Evolutionary conservation across 2,113 vertebrate species (phyloP), one percentile per base, ranked within the genome.

Genomic region (Charina bottae): DNA sequence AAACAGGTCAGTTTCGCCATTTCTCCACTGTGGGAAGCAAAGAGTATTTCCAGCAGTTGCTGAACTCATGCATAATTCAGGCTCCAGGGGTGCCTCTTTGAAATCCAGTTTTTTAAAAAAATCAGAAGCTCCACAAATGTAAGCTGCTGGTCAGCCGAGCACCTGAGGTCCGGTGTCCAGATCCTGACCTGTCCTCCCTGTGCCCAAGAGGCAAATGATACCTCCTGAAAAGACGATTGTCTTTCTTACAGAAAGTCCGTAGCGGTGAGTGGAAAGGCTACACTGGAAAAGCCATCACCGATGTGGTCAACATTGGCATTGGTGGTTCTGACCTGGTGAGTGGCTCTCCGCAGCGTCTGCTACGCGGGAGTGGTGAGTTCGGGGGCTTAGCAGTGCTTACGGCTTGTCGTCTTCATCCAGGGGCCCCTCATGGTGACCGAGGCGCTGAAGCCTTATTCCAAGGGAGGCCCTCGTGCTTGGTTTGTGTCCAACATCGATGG

Each of bases 401-500:
- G 15, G 1, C 60, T 55, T 0, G 72, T 23, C 33, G 4, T 49
- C 94, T 93, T 49, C 90, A 0, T 87, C 1, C 59, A 99, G 99
- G 99, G 99, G 26, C 99, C 99, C 62, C 96, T 99, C 96, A 99
- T 99, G 99, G 99, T 99, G 90, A 99, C 99, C 0, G 99, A 99
- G 97, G 98, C 99, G 2, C 97, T 99, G 91, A 99, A 99, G 96
- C 98, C 98, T 0, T 99, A 99, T 95, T 98, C 99, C 1, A 97
- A 98, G 93, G 98, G 96, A 60, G 99, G 99, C 1, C 99, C 99
- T 4, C 98, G 97, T 1, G 98, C 99, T 55, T 99, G 99, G 98
- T 99, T 99, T 95, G 99, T 99, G 37, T 99, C 99, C 84, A 99
- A 99, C 96, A 99, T 99, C 0, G 99, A 99, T 46, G 99, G 99